Conservation (phyloP, 2,888 invertebrate genomes). For the Helleia helle region DNA sequence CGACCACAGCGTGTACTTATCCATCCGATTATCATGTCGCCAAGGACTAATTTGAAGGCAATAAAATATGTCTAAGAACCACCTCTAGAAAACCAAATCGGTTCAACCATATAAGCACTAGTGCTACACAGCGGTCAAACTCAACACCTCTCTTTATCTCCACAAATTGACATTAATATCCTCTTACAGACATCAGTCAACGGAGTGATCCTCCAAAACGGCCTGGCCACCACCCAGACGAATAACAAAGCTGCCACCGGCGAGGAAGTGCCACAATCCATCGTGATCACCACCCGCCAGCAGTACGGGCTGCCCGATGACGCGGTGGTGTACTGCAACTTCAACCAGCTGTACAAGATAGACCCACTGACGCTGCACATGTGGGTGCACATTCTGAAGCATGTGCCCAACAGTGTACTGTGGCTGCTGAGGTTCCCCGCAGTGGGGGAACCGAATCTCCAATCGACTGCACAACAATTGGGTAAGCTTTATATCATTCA, state of each 20-base stretch:
- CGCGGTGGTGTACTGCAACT: conserved; percentile 98
- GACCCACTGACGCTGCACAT: conserved; percentile 96
- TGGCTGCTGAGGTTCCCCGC: conserved; percentile 98
- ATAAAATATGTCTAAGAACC: too few relatives aligned
- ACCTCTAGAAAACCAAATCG: too few relatives aligned
- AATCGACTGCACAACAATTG: conserved; percentile 86
- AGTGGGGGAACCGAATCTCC: conserved; percentile 88
- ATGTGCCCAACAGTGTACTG: conserved; percentile 94
- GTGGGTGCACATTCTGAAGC: conserved; percentile 96
- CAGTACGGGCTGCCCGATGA: conserved; percentile 98
- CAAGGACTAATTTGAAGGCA: too few relatives aligned
- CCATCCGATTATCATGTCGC: too few relatives aligned
- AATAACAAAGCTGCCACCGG: conserved; percentile 99
- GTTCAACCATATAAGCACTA: too few relatives aligned
- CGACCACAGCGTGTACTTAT: too few relatives aligned
- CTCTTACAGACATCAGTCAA: conserved; percentile 88
- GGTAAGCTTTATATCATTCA: too few relatives aligned
- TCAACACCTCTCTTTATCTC: too few relatives aligned
- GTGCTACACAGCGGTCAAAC: too few relatives aligned
- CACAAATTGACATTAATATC: too few relatives aligned
- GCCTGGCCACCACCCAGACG: conserved; percentile 96
- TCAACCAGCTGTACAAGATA: conserved; percentile 99
- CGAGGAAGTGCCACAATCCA: conserved; percentile 97
- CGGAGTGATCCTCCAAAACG: conserved; percentile 97
- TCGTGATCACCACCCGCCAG: conserved; percentile 95